Percentiles rank a stretch among this genome's conserved stretches.
Conservation (phyloP, 2,113 vertebrate species). For the Ailuropoda melanoleuca region DNA sequence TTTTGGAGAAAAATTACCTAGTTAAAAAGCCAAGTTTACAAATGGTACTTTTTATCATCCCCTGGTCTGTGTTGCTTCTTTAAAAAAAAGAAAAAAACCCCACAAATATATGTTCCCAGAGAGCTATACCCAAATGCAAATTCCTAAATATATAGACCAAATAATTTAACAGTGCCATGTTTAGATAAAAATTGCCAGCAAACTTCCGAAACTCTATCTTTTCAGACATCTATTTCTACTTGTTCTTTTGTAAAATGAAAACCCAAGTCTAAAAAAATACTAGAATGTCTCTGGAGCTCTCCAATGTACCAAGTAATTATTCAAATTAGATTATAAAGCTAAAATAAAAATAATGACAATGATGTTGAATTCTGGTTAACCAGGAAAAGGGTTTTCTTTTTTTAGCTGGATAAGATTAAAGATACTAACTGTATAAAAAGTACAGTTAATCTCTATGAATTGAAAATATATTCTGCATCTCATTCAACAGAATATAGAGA, state of each 20-base stretch:
- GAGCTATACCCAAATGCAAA: neutral
- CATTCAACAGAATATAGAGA: conserved; percentile 79
- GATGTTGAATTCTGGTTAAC: neutral
- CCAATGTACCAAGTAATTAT: neutral
- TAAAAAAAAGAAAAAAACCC: neutral
- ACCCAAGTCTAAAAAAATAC: neutral
- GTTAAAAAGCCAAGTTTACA: neutral
- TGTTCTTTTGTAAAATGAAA: conserved; percentile 1
- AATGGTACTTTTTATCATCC: neutral
- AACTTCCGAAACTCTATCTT: neutral
- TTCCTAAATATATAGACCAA: neutral
- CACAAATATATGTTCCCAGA: neutral
- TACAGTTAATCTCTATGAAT: conserved; percentile 44
- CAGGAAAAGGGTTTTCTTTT: neutral
- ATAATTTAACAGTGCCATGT: neutral
- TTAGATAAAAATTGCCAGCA: neutral
- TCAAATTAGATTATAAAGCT: neutral
- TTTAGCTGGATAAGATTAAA: neutral
- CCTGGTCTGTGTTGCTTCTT: neutral
- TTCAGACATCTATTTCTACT: neutral
- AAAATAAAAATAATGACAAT: neutral
- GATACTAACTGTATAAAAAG: conserved; percentile 53
- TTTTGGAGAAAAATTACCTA: neutral
- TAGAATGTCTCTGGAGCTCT: neutral
- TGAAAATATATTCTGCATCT: conserved; percentile 71